Percentiles rank a stretch among this genome's conserved stretches.
phyloP scores from a whole-genome alignment of 2,888 invertebrate genomes.

The Leucophenga maculata region DNA sequence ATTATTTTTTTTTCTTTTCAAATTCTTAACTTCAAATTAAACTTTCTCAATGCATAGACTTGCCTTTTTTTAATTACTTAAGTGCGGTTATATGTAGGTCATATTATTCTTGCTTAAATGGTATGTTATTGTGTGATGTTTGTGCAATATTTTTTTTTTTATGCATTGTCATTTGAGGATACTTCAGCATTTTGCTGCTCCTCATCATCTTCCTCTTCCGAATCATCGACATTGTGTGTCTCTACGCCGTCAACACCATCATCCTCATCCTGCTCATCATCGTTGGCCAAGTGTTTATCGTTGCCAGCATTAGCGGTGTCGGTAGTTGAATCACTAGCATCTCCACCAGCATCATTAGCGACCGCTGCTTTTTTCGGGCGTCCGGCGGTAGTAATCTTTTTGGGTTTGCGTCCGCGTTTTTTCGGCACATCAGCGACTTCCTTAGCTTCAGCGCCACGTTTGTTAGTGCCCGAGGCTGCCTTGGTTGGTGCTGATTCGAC shows the following conservation, averaged over 20 bases:
- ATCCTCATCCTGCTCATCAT: neutral
- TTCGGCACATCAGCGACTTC: slow-evolving; percentile 6
- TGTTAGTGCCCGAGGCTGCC: neutral
- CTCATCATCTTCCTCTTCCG: neutral
- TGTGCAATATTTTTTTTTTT: neutral
- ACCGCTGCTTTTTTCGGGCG: slow-evolving; percentile 1
- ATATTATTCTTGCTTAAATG: no score
- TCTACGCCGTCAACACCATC: neutral
- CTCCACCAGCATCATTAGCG: neutral
- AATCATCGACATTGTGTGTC: neutral
- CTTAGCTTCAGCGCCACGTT: neutral
- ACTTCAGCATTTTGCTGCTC: neutral
- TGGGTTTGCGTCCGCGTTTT: slow-evolving; percentile 4
- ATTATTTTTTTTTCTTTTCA: no score
- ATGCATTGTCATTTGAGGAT: neutral
- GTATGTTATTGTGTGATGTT: slow-evolving; percentile 4
- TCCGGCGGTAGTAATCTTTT: neutral
- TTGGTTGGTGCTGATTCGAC: no score
- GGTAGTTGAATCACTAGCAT: neutral
- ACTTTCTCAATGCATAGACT: no score
- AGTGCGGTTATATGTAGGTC: no score
- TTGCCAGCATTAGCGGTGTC: neutral
- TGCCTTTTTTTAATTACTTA: no score
- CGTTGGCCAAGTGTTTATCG: neutral
- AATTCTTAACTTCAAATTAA: no score